Conservation (phyloP, 2,113 vertebrate genomes). For the Phrynosoma platyrhinos region DNA sequence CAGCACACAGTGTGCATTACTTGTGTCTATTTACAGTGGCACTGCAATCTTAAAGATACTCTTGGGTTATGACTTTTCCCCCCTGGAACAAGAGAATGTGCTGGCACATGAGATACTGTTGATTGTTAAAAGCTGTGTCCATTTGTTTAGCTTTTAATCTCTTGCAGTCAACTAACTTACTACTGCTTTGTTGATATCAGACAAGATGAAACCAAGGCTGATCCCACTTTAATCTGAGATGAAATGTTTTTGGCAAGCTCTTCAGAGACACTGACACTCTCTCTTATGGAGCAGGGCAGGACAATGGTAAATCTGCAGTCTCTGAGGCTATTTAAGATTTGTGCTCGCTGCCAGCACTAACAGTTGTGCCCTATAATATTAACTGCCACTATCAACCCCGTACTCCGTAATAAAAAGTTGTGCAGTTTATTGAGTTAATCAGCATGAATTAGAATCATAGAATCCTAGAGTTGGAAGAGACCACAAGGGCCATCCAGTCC, state of each 20-base stretch:
- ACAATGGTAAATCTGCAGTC: neutral
- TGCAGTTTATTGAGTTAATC: neutral
- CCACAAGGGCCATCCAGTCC: no score
- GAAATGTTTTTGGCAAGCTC: slow-evolving; percentile 1
- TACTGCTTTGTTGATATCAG: neutral
- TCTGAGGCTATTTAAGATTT: neutral
- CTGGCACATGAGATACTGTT: no score
- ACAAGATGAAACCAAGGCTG: neutral
- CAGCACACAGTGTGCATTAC: no score
- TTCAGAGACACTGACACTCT: neutral
- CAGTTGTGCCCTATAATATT: neutral
- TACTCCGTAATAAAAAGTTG: neutral
- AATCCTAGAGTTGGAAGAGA: no score
- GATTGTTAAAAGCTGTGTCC: neutral
- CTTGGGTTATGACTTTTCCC: neutral
- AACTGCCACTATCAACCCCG: neutral
- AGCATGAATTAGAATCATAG: neutral
- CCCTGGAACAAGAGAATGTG: neutral
- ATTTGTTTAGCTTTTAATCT: neutral
- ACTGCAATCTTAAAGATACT: neutral
- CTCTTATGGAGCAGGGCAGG: neutral
- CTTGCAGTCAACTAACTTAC: neutral
- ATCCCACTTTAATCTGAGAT: slow-evolving; percentile 3
- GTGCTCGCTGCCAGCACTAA: neutral
- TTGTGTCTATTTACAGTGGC: neutral